Percentiles rank a stretch among this genome's conserved stretches.
Evolutionary conservation across 23 tunicate species (phyloP).

Genomic region (Halocynthia aurantium): DNA sequence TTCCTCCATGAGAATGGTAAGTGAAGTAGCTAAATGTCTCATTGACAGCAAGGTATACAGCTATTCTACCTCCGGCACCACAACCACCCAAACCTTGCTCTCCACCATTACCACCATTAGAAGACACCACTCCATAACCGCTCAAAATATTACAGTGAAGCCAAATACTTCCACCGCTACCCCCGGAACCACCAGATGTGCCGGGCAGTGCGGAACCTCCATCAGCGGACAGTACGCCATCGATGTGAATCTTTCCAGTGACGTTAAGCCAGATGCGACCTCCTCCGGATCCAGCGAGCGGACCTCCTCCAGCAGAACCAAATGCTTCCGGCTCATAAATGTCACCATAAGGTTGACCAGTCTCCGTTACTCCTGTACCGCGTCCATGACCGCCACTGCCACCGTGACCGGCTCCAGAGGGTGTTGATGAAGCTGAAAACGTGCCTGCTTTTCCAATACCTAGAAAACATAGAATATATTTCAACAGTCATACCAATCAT

Average conservation of each 20-base stretch:
- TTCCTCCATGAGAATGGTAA: slow-evolving; percentile 26
- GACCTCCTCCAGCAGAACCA: slow-evolving; percentile 30
- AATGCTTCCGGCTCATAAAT: slow-evolving; percentile 26
- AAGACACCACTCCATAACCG: slow-evolving; percentile 17
- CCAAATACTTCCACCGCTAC: slow-evolving; percentile 30
- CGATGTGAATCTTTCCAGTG: slow-evolving; percentile 27
- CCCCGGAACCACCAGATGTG: slow-evolving; percentile 10
- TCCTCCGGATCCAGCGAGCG: slow-evolving; percentile 14
- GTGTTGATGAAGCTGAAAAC: slow-evolving; percentile 1
- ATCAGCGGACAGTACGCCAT: slow-evolving; percentile 19
- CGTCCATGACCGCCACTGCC: slow-evolving; percentile 38
- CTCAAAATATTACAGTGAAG: slow-evolving; percentile 6
- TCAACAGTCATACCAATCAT: too few relatives aligned
- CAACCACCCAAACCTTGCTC: slow-evolving; percentile 17
- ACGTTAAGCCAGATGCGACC: slow-evolving; percentile 31
- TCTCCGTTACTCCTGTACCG: slow-evolving; percentile 15
- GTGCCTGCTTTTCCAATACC: slow-evolving; percentile 12
- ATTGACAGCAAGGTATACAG: slow-evolving; percentile 20
- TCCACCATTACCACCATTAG: slow-evolving; percentile 25
- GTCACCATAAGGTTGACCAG: slow-evolving; percentile 32
- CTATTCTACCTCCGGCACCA: slow-evolving; percentile 30
- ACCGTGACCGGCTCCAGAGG: slow-evolving; percentile 27
- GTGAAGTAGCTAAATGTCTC: slow-evolving; percentile 27
- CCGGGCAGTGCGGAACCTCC: slow-evolving; percentile 7
- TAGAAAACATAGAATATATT: neutral